Base-by-base conservation (phyloP, 2,888 invertebrate species). In the Incurvaria masculella region DNA sequence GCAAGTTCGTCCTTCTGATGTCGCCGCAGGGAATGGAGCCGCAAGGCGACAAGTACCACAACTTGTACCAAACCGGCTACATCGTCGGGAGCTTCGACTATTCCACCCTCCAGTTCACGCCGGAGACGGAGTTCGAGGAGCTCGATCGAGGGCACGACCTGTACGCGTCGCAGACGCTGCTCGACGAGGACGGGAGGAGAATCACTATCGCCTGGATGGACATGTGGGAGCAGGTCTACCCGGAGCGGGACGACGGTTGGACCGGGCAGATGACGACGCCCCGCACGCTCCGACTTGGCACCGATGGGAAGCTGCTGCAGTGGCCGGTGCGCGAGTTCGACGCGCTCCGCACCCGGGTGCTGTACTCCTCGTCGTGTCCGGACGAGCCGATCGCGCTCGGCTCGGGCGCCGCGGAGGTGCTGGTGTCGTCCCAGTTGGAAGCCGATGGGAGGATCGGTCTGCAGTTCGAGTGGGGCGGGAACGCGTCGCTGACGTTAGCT, bases 41-140 rank as follows among this genome's bases (percentile, higher is more conserved):
- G 1, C 54, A 65, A 39, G 78, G 72, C 0, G 65, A 72, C 50
- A 64, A 61, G 27, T 75, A 63, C 47, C 64, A 17, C 42, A 76
- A 73, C 49, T 54, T 72, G 8, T 73, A 64, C 51, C 71, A 72
- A 53, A 65, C 65, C n/a, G 74, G 75, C 2, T 78, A 76, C 42
- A 63, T 76, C n/a, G 56, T 78, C 45, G 80, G 79, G 2, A 17
- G 56, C 33, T 79, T 78, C 53, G 63, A 72, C 58, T 70, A 72
- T 44, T 43, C 54, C 0, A 63, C 65, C 4, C 40, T 58, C 26
- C 16, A 48, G 5, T 76, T 73, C 53, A 65, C 56, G 2, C 60
- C 60, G 1, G 17, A 53, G n/a, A 60, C 63, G 1, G 48, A 64
- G 21, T 75, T 70, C 53, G 53, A 40, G 14, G 72, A 73, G 53